Conservation (phyloP, 1,140 invertebrate genomes). For the Chionoecetes opilio region DNA sequence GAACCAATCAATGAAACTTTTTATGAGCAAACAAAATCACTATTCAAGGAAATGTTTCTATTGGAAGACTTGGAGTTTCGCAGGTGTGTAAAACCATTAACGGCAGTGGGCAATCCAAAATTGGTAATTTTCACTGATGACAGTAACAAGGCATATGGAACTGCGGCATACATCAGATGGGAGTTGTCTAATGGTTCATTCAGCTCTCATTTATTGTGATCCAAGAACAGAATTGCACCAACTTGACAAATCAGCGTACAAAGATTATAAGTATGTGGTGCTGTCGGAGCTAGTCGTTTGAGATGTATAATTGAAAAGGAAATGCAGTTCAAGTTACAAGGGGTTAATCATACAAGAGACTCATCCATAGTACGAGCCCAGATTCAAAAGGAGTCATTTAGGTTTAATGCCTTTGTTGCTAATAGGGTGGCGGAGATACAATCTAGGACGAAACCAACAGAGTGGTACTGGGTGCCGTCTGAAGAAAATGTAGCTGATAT, state of each 20-base stretch:
- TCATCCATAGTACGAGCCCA: no score
- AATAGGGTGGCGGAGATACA: conserved; percentile 37
- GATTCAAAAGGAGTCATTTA: no score
- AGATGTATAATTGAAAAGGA: conserved; percentile 14
- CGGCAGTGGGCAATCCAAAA: conserved; percentile 5
- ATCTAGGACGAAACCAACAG: neutral
- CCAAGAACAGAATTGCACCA: neutral
- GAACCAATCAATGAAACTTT: neutral
- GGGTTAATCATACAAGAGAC: no score
- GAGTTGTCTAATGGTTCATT: neutral
- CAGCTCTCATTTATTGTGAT: no score
- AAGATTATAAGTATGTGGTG: conserved; percentile 40
- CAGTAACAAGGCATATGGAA: conserved; percentile 22
- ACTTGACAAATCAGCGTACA: conserved; percentile 6
- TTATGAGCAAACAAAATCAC: neutral
- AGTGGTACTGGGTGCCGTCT: neutral
- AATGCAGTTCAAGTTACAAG: conserved; percentile 22
- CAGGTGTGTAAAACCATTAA: conserved; percentile 22
- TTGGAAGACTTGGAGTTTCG: conserved; percentile 13
- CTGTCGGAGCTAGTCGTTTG: neutral
- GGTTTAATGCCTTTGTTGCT: no score
- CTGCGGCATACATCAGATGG: conserved; percentile 17
- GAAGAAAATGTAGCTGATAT: neutral
- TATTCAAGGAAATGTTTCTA: conserved; percentile 33
- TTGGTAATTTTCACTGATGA: neutral